Base-by-base conservation (phyloP, 2,888 invertebrate species). In the Standfussiana lucernea region DNA sequence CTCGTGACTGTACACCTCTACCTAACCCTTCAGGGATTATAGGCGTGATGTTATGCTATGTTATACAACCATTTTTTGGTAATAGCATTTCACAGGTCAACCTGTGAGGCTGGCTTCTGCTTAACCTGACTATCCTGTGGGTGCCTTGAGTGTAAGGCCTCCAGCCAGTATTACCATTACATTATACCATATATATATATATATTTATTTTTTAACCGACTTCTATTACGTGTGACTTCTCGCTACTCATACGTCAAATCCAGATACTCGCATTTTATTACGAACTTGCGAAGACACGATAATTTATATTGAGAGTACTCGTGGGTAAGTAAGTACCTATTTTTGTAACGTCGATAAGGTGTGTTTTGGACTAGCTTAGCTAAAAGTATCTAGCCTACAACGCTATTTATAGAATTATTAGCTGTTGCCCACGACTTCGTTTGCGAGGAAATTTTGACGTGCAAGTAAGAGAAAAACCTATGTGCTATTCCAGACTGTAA, bases 181-280 rank as follows among this genome's bases (percentile, higher is more conserved):
- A 45, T 45, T 45, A 45, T 18, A 18, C 6, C 15, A 42, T 13
- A 1, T 42, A 45, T 45, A 42, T 13, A 1, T 42, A 45, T 45
- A 18, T 45, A 45, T 18, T 47, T 47, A 47, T 47, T 47, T 47
- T 47, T 21, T 7, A 18, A 15, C 42, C 42, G 42, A 45, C 21
- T 47, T 47, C 45, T 18, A 15, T 47, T 24, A 24, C 50, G 50
- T 53, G 11, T 53, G 53, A 1, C 53, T n/a, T n/a, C 50, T 50
- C 18, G 6, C 47, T 47, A 7, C n/a, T 53, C 24, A 4, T 13
- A 73, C 50, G 37, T 32, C 11, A 32, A 59, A 42, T 59, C 61
- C 37, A 61, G 35, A 66, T 72, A n/a, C n/a, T n/a, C n/a, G n/a
- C 2, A 35, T 79, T 35, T 65, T 59, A 64, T n/a, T n/a, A n/a